Conservation (phyloP, 2,797 vertebrate species). For the Coccyzus lansbergi region DNA sequence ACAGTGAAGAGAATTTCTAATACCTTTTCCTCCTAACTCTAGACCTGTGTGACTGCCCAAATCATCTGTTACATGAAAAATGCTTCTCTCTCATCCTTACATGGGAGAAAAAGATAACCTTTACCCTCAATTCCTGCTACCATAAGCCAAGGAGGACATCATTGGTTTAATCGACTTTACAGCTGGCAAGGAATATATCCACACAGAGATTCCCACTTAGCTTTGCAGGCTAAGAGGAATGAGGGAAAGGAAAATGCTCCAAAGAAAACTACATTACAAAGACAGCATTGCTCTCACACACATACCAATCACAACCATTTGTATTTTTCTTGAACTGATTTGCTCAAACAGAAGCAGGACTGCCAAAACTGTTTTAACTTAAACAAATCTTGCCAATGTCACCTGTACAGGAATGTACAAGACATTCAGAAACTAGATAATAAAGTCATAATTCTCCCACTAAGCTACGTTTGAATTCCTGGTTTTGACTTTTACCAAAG, state of each 20-base stretch:
- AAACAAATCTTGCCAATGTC: too few relatives aligned
- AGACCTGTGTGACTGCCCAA: not conserved
- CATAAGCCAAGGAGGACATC: constrained; percentile 13
- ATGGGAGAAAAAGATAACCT: constrained; percentile 1
- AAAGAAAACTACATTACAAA: not conserved
- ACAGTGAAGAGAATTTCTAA: constrained; percentile 23
- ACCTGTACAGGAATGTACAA: not conserved
- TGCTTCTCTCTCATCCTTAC: not conserved
- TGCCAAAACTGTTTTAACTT: too few relatives aligned
- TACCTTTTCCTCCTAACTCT: not conserved
- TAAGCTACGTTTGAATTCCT: not conserved
- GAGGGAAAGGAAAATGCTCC: not conserved
- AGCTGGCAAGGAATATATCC: not conserved
- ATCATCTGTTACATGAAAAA: constrained; percentile 12
- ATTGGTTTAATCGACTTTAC: not conserved
- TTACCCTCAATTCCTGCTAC: not conserved
- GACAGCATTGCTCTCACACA: not conserved
- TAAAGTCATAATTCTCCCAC: not conserved
- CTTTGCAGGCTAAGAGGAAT: not conserved
- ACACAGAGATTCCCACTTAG: not conserved
- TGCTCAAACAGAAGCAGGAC: not conserved
- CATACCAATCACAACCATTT: not conserved
- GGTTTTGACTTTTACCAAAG: not conserved
- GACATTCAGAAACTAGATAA: not conserved
- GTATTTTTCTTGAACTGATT: not conserved